Evolutionary conservation across 2,113 vertebrate genomes (phyloP).

Genomic region (Heteronetta atricapilla): DNA sequence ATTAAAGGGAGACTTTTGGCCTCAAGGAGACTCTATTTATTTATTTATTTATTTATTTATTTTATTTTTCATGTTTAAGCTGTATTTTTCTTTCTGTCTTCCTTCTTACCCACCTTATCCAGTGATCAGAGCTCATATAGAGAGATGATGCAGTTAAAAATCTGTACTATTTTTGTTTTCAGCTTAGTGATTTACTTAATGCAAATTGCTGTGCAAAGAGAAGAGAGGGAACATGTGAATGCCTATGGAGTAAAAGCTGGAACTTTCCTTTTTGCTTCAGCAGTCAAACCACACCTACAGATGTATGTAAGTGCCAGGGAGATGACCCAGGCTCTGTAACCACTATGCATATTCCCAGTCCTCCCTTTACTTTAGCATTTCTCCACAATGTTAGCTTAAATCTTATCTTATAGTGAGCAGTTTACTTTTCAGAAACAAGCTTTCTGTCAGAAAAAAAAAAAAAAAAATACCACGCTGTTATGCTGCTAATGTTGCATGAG

Average conservation of each 20-base stretch:
- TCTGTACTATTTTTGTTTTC: not conserved
- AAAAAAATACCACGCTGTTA: not conserved
- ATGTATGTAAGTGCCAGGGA: not conserved
- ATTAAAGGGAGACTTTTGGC: not conserved
- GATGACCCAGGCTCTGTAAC: not conserved
- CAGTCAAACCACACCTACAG: not conserved
- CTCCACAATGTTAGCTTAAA: not conserved
- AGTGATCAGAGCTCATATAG: not conserved
- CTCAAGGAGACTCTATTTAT: not conserved
- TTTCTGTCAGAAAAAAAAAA: not conserved
- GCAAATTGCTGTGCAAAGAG: not conserved
- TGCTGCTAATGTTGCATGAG: not conserved
- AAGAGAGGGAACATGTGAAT: not conserved
- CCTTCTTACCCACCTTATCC: rapidly evolving
- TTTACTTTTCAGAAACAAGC: not conserved
- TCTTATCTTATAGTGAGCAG: not conserved
- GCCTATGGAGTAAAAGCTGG: not conserved
- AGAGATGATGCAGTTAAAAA: not conserved
- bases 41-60: no score
- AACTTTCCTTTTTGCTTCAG: not conserved
- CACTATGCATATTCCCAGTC: not conserved
- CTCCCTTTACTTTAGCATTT: not conserved
- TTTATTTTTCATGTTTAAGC: not conserved
- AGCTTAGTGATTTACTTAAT: not conserved
- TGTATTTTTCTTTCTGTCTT: not conserved